Percentiles rank a stretch among this genome's conserved stretches.
phyloP scores from a whole-genome alignment of 1,140 invertebrate genomes.

The Trachymyrmex septentrionalis region DNA sequence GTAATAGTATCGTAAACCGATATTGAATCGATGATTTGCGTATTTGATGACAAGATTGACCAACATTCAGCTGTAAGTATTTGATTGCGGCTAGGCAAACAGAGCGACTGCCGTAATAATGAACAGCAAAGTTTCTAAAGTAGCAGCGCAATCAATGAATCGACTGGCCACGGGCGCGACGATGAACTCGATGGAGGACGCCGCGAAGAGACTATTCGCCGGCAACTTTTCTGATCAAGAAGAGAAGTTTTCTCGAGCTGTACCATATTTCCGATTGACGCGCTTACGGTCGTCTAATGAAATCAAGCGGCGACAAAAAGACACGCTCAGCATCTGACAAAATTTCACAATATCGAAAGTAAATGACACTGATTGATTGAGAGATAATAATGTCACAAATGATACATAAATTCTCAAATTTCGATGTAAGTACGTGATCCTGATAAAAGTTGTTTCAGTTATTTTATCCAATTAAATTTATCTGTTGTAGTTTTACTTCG shows the following conservation, averaged over 20 bases:
- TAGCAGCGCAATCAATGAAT: conserved; percentile 47
- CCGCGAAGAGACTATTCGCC: background rate
- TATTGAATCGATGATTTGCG: conserved; percentile 33
- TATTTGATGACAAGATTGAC: conserved; percentile 12
- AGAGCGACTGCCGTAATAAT: conserved; percentile 42
- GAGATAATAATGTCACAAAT: background rate
- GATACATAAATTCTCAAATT: background rate
- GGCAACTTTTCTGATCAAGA: conserved; percentile 46
- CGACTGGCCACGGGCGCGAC: conserved; percentile 16
- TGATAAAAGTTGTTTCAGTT: background rate
- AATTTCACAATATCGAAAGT: background rate
- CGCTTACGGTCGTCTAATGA: conserved; percentile 29
- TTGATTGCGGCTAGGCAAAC: background rate
- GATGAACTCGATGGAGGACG: conserved; percentile 22
- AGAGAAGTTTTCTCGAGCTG: conserved; percentile 38
- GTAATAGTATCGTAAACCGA: background rate
- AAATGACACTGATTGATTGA: background rate
- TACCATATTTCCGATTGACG: conserved; percentile 43
- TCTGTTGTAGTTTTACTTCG: background rate
- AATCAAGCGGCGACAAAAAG: conserved; percentile 12
- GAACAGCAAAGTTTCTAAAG: conserved; percentile 24
- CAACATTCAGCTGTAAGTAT: conserved; percentile 31
- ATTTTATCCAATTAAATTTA: background rate
- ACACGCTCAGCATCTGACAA: background rate
- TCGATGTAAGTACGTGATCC: background rate